Base-by-base conservation (phyloP, 2,113 vertebrate genomes). In the Scartelaos histophorus region DNA sequence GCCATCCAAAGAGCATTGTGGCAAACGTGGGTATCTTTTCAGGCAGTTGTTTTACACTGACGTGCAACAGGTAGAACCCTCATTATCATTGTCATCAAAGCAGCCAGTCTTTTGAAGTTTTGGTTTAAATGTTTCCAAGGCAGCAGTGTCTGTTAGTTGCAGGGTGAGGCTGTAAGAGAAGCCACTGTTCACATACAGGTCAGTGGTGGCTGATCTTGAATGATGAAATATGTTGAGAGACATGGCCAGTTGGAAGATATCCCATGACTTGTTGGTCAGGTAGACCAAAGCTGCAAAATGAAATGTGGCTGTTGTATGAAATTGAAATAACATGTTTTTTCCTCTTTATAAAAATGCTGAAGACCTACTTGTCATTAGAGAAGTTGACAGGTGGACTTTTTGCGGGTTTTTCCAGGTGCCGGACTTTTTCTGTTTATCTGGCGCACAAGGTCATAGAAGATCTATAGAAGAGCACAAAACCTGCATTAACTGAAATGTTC, bases 371-470 rank as follows among this genome's bases (percentile, higher is more conserved):
- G 78, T 70, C 70, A 83, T 89, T 88, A 91, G 85, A 91, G 90
- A 49, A 91, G 90, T n/a, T 87, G 89, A 80, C 90, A 91, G 73
- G 43, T 86, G 67, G 85, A 69, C 80, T 89, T 90, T 82, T 88
- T 90, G 57, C 88, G 87, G 65, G 74, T 24, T 80, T 90, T 89
- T 4, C 89, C 88, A 1, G 80, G 84, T 79, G 68, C 80, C 12
- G 90, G 90, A 85, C 82, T 89, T 83, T 91, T 91, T 80, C 88
- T 88, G 89, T 91, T 91, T 2, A 91, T 89, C 82, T 90, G 88
- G 60, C 90, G 86, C 73, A 91, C 89, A 7, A 92, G 90, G 76
- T 92, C 88, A 15, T 92, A 91, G 79, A 90, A 91, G 76, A 92
- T 88, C 88, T 90, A 11, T 11, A 38, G 73, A 62, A 79, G n/a